A percentile compares a stretch with the other conserved stretches of the same genome.
Evolutionary conservation across 2,113 vertebrate species (phyloP).

Genomic region (Bettongia penicillata): DNA sequence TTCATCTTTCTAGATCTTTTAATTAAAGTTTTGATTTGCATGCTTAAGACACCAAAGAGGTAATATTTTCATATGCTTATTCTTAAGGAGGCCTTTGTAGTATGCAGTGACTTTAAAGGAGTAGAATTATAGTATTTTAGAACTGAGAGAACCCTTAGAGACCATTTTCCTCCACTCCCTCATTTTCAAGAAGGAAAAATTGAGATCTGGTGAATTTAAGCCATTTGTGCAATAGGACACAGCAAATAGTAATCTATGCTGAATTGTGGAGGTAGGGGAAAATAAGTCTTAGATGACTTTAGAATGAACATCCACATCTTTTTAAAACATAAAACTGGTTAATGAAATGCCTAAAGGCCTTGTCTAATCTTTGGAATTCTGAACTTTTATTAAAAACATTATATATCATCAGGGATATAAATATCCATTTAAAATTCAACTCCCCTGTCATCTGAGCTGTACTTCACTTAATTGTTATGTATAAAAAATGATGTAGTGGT

Average conservation of each 20-base stretch:
- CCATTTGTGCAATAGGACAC: not conserved
- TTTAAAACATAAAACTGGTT: not conserved
- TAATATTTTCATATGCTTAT: not conserved
- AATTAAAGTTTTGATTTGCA: constrained; percentile 49
- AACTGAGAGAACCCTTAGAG: not conserved
- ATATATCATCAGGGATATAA: not conserved
- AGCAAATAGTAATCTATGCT: not conserved
- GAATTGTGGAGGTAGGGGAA: not conserved
- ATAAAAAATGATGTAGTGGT: not conserved
- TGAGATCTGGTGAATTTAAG: not conserved
- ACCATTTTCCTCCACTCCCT: not conserved
- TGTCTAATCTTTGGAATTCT: not conserved
- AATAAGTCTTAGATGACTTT: not conserved
- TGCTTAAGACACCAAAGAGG: constrained; percentile 9
- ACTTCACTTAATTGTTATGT: not conserved
- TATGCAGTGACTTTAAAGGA: not conserved
- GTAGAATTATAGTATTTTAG: not conserved
- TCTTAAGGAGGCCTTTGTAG: not conserved
- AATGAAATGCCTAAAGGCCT: not conserved
- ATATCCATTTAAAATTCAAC: not conserved
- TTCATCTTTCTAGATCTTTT: not conserved
- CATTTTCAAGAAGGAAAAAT: not conserved
- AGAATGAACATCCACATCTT: not conserved
- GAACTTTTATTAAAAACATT: not conserved
- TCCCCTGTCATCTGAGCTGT: not conserved